Percentiles rank a stretch among this genome's conserved stretches.
These are phyloP conservation scores for Andrena dorsata DNA, from an alignment of 2,888 invertebrate species.

Conservation along the genomic window DNA sequence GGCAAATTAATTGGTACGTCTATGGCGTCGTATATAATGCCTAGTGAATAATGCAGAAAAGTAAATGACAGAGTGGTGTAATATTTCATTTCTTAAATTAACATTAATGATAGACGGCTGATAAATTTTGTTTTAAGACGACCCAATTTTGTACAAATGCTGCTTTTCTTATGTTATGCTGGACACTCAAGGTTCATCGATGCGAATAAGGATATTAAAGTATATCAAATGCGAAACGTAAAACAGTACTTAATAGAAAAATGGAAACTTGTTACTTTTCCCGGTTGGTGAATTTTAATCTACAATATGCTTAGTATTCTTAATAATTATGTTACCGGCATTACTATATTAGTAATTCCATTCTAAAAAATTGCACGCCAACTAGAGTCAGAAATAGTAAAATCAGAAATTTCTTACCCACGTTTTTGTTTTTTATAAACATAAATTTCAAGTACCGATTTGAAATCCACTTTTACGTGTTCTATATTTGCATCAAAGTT, in stretches of 20 bases:
- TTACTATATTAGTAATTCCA: neutral
- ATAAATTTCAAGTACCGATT: slow-evolving; percentile 6
- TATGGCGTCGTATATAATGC: neutral
- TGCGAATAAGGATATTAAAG: neutral
- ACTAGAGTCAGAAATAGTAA: neutral
- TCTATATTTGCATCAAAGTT: neutral
- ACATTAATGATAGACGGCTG: no score
- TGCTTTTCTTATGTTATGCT: no score
- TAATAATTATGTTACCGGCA: neutral
- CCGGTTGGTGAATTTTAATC: neutral
- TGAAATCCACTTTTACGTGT: neutral
- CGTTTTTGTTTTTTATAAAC: neutral
- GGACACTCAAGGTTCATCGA: no score
- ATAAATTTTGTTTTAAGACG: no score
- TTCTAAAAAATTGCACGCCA: neutral
- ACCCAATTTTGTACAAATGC: no score
- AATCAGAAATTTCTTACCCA: neutral
- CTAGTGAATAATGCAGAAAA: no score
- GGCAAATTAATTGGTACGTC: neutral
- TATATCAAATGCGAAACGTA: neutral
- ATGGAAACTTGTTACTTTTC: neutral
- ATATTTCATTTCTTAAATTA: no score
- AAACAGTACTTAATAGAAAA: no score
- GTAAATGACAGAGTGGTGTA: no score
- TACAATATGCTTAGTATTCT: neutral